Conservation (phyloP, 2,113 vertebrate species). For the Erpornis zantholeuca region DNA sequence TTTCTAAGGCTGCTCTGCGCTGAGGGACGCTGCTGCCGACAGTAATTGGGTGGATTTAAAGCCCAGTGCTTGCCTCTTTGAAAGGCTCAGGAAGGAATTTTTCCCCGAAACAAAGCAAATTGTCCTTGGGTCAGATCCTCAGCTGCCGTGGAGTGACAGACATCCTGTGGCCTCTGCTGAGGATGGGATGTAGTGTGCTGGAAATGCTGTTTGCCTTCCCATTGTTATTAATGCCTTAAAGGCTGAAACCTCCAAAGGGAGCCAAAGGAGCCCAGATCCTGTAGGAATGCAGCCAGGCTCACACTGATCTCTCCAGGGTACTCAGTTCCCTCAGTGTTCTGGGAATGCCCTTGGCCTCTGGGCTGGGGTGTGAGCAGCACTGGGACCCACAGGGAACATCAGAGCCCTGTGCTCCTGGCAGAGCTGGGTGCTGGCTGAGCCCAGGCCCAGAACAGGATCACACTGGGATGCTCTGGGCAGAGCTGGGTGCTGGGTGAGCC, state of each 20-base stretch:
- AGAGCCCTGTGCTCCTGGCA: background rate
- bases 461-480: too few relatives aligned
- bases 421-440: too few relatives aligned
- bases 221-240: background rate
- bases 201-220: background rate
- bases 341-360: background rate
- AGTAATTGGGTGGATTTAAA: conserved; percentile 2
- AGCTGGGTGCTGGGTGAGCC: too few relatives aligned
- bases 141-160: background rate
- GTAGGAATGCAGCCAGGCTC: background rate
- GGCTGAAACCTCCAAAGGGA: background rate
- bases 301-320: background rate
- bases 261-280: background rate
- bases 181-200: background rate
- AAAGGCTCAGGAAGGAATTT: background rate
- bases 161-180: background rate
- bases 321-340: background rate
- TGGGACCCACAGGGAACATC: background rate
- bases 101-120: background rate
- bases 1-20: background rate
- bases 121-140: background rate
- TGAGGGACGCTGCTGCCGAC: background rate
- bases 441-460: too few relatives aligned
- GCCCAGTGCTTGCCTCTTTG: background rate
- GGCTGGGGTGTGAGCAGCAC: background rate